Conservation (phyloP, 2,797 vertebrate genomes). For the Gymnothorax javanicus region DNA sequence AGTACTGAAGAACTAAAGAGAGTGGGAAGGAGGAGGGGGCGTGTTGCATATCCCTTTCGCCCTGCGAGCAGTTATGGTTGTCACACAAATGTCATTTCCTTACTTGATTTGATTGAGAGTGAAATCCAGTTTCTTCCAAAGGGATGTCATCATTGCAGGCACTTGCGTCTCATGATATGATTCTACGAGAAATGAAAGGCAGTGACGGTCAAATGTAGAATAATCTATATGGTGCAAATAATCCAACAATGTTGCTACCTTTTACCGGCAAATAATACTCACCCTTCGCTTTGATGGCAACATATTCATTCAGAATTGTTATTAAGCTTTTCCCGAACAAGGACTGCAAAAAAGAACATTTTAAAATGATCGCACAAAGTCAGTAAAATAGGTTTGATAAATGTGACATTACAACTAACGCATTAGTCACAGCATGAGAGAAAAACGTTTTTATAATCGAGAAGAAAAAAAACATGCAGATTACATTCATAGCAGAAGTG, state of each 20-base stretch:
- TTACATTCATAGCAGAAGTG: neutral
- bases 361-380: neutral
- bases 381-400: neutral
- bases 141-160: slow-evolving; percentile 90
- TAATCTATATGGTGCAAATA: neutral
- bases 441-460: neutral
- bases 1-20: no score
- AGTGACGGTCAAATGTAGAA: neutral
- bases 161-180: slow-evolving; percentile 74
- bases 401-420: neutral
- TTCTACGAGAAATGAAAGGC: slow-evolving; percentile 56
- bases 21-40: no score
- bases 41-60: no score
- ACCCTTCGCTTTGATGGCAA: slow-evolving; percentile 94
- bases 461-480: neutral
- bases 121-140: slow-evolving; percentile 97
- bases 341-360: slow-evolving; percentile 75
- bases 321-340: slow-evolving; percentile 94
- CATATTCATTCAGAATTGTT: slow-evolving; percentile 94
- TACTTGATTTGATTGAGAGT: slow-evolving; percentile 98
- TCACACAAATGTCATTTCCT: slow-evolving; percentile 16
- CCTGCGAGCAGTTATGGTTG: neutral
- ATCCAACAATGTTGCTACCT: neutral
- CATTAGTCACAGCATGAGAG: neutral
- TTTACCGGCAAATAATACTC: slow-evolving; percentile 43